phyloP scores from a whole-genome alignment of 2,888 invertebrate genomes.

The Folsomia candida region DNA sequence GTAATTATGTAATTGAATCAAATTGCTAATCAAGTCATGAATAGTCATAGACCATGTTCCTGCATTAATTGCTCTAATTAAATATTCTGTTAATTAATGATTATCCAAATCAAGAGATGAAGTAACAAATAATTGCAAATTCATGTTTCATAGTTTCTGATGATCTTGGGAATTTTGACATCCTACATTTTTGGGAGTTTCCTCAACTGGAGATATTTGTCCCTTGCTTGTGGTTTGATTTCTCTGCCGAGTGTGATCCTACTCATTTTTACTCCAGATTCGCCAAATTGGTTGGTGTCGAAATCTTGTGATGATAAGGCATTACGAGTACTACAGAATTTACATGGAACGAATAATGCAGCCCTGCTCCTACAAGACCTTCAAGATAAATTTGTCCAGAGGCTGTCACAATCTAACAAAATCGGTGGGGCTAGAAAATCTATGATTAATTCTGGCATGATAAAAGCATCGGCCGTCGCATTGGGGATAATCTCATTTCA shows the following conservation, averaged over 20 bases:
- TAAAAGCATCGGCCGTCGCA: conserved; percentile 43
- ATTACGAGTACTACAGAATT: conserved; percentile 22
- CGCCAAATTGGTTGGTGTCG: conserved; percentile 30
- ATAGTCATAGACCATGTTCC: too few species aligned
- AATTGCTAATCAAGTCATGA: background rate
- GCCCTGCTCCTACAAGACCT: conserved; percentile 13
- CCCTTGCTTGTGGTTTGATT: conserved; percentile 25
- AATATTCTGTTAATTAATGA: too few species aligned
- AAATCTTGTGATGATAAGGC: conserved; percentile 30
- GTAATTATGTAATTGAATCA: too few species aligned
- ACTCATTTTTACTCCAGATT: conserved; percentile 30
- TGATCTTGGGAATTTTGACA: conserved; percentile 43
- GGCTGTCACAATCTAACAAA: conserved; percentile 12
- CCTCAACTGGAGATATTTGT: conserved; percentile 38
- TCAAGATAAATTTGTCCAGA: conserved; percentile 7
- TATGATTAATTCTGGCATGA: conserved; percentile 18
- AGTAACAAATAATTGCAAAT: background rate
- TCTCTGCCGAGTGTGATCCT: conserved; percentile 30
- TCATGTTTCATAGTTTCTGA: conserved; percentile 33
- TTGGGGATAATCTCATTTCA: conserved; percentile 44
- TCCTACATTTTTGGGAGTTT: conserved; percentile 42
- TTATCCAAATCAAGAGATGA: too few species aligned
- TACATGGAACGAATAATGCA: conserved; percentile 25
- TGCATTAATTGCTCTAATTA: too few species aligned
- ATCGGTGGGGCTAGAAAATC: too few species aligned